Evolutionary conservation across 1,140 invertebrate genomes (phyloP), one percentile per base, ranked within the genome.

Genomic region (Drosophila nigromelanica): DNA sequence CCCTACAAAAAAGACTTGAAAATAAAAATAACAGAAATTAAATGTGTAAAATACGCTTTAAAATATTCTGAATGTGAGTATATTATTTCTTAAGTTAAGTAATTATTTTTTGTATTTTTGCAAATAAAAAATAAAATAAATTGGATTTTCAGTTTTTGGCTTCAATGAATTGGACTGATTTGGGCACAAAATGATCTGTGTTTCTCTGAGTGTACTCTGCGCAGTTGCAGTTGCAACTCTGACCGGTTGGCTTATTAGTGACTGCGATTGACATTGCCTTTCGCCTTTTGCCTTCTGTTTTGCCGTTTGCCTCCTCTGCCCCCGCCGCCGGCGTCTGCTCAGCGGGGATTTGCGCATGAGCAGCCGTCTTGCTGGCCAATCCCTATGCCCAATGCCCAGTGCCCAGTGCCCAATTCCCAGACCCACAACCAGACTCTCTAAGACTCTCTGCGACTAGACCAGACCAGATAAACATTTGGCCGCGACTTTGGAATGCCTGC

Each of bases 221-320:
- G 33, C 33, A 35, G 39, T 43, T 58, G 21, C 10, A 27, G 66
- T 54, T 69, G 27, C 62, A 82, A 74, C 79, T 78, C 67, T 82
- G 72, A 62, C 59, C 50, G 40, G 68, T 86, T 75, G 47, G 64
- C 82, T 81, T 85, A 85, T 85, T 87, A 85, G 78, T 72, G 78
- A 43, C 69, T 68, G 43, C 74, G 74, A 80, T 85, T 80, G 81
- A 80, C 73, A 86, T 33, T 58, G 33, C 33, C 33, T 8, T 35
- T 35, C 8, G 69, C 78, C 78, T 70, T 74, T 58, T 80, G 82
- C 58, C 50, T 68, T 69, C 71, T 61, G 55, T 60, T 58, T 63
- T 66, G 12, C 18, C 40, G 18, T 77, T 73, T 11, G 15, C 0
- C 14, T 11, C 51, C 33, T 15, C 6, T 24, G 3, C 21, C 24